Evolutionary conservation across 2,888 invertebrate species (phyloP).

Genomic region (Aricia artaxerxes): DNA sequence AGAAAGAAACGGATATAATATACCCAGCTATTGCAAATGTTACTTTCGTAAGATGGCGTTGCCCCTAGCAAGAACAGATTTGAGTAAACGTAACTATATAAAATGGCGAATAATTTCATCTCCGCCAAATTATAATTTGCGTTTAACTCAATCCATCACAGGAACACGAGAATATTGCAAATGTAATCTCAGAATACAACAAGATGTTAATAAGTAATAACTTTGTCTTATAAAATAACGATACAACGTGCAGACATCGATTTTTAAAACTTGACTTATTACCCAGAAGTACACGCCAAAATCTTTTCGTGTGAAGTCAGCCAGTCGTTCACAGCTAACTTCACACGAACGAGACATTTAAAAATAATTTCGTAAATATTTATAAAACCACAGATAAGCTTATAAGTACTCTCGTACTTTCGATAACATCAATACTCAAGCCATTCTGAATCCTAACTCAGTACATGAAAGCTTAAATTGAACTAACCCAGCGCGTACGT

Average conservation of each 20-base stretch:
- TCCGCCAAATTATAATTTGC: background rate
- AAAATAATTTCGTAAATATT: background rate
- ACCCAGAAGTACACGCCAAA: constrained; percentile 19
- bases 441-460: constrained; percentile 1
- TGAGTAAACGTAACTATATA: background rate
- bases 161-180: constrained; percentile 4
- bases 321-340: background rate
- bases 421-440: background rate
- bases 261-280: background rate
- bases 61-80: background rate
- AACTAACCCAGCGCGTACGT: background rate
- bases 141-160: background rate
- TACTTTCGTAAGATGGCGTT: background rate
- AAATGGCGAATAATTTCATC: background rate
- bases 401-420: constrained; percentile 8
- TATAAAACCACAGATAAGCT: constrained; percentile 22
- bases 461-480: constrained; percentile 5
- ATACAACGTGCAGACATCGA: constrained; percentile 11
- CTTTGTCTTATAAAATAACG: constrained; percentile 5
- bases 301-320: background rate
- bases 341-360: background rate
- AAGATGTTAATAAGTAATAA: constrained; percentile 9
- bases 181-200: background rate
- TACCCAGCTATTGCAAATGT: constrained; percentile 4
- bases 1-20: constrained; percentile 2